Base-by-base conservation (phyloP, 2,888 invertebrate species). In the Hydriomena furcata region DNA sequence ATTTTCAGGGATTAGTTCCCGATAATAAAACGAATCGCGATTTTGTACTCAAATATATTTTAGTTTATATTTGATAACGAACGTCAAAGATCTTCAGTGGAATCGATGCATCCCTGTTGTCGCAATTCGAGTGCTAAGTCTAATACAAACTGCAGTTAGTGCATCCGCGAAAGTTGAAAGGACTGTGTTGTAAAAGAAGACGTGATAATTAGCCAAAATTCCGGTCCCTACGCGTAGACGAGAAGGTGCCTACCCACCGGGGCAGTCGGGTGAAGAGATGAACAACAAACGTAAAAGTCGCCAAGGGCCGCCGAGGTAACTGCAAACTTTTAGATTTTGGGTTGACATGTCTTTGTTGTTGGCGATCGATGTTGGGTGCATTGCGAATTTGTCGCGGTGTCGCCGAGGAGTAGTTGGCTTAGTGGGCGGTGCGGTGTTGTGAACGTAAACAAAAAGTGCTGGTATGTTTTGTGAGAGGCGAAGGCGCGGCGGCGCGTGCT, bases 221-320 rank as follows among this genome's bases (percentile, higher is more conserved):
- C 94, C 95, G 94, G 94, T 94, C 94, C 94, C 94, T 90, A 94
- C 94, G 93, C 94, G 93, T 91, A 94, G 93, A 92, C 93, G 92
- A 92, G 94, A 94, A 92, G 92, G 93, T 93, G 94, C 94, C 94
- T 93, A 93, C 91, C 92, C 92, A 90, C 92, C 93, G 92, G 93
- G 93, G 92, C 92, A 92, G 83, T 84, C 87, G 71, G 89, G 90
- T 79, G 90, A 87, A 79, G 86, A 93, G 82, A 94, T 94, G 94
- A 96, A 95, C 83, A 95, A 93, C 87, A 95, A 95, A 91, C 94
- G 95, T 90, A 96, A 96, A 92, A 95, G 93, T 92, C 94, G 96
- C 87, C 93, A 95, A 78, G 94, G 94, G 80, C 92, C 94, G 73
- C 92, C 94, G 79, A 94, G 95, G 94, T 94, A 91, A 88, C 83